Conservation (phyloP, 2,113 vertebrate genomes). For the Urocolius indicus region DNA sequence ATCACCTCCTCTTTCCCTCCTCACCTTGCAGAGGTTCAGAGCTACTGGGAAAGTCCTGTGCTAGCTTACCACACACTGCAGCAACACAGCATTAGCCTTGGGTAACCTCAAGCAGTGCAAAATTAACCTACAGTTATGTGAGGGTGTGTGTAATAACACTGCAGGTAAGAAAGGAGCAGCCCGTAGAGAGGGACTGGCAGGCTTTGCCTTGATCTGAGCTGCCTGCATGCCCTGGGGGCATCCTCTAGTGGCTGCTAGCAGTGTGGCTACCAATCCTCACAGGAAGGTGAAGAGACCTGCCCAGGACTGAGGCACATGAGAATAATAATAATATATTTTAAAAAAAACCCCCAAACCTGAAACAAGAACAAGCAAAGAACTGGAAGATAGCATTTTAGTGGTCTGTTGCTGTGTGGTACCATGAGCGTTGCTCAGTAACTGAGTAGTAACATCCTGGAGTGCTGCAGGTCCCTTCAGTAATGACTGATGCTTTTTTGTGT, state of each 20-base stretch:
- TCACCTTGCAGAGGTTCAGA: rapidly evolving
- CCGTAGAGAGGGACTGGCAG: not conserved
- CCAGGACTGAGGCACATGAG: not conserved
- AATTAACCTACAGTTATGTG: not conserved
- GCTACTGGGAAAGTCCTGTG: rapidly evolving
- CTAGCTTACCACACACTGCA: not conserved
- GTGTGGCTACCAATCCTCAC: not conserved
- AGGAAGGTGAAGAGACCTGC: not conserved
- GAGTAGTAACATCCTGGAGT: not conserved
- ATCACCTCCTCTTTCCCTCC: not conserved
- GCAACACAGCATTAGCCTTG: not conserved
- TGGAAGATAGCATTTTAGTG: not conserved
- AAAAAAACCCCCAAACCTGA: not conserved
- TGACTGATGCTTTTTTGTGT: not conserved
- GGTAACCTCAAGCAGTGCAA: not conserved
- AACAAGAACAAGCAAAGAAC: too few relatives aligned
- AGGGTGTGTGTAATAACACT: not conserved
- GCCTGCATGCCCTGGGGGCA: not conserved
- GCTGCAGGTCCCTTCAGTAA: not conserved
- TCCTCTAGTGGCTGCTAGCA: conserved; percentile 5
- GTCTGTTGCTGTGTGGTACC: not conserved
- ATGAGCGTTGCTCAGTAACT: rapidly evolving
- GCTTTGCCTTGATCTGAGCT: rapidly evolving
- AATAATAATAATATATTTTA: not conserved
- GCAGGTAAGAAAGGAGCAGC: not conserved